Conservation (phyloP, 2,888 invertebrate genomes). For the Agrotis exclamationis region DNA sequence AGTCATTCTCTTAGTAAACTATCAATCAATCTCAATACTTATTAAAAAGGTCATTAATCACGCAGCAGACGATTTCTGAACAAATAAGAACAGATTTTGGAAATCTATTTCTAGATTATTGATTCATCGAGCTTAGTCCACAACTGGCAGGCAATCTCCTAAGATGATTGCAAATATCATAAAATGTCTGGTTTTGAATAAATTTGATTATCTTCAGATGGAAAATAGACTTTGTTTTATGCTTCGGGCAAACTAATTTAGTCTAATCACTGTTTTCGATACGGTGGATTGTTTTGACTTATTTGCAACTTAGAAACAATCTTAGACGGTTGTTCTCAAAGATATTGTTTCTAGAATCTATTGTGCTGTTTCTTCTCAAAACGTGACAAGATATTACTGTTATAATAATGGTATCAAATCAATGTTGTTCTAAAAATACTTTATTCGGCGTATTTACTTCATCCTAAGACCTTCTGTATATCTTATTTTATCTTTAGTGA, state of each 20-base stretch:
- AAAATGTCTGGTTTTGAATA: conserved; percentile 9
- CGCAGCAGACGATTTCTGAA: conserved; percentile 12
- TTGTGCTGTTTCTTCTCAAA: neutral
- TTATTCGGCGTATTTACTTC: neutral
- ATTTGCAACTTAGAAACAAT: no score
- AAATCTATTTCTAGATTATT: conserved; percentile 48
- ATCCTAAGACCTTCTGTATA: neutral
- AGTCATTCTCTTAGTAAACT: neutral
- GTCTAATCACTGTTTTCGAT: conserved; percentile 16
- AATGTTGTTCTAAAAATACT: neutral
- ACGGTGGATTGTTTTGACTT: conserved; percentile 4
- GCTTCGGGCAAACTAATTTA: conserved; percentile 16
- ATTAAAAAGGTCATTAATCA: conserved; percentile 28
- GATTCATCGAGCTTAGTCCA: conserved; percentile 30
- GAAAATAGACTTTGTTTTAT: conserved; percentile 17
- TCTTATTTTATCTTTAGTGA: neutral
- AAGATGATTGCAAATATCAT: neutral
- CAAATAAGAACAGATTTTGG: conserved; percentile 32
- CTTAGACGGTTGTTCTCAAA: neutral
- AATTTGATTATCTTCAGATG: conserved; percentile 7
- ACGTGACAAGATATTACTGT: neutral
- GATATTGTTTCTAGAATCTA: conserved; percentile 7
- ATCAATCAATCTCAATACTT: conserved; percentile 1
- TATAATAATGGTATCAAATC: conserved; percentile 14
- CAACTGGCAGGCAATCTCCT: conserved; percentile 6